Base-by-base conservation (phyloP, 2,888 invertebrate species). In the Scaptomyza polygonia region DNA sequence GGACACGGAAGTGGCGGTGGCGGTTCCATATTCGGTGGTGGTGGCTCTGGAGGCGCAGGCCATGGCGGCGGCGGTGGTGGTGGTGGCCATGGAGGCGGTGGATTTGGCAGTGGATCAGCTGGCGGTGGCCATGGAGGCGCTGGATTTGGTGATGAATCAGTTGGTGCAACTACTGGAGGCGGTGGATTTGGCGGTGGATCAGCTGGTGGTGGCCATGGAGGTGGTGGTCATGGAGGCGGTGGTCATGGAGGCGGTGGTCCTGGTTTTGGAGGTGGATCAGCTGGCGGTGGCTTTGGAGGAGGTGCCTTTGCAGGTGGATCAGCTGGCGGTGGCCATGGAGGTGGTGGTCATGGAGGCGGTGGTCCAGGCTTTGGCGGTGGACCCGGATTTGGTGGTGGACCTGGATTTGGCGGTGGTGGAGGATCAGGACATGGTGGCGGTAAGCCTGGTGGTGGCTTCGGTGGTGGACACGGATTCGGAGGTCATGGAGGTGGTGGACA, bases 401-500 rank as follows among this genome's bases (percentile, higher is more conserved):
- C n/a, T 4, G 61, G 71, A 3, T 43, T 48, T 14, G 62, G 57
- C 7, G 65, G 59, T 5, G 65, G 57, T 25, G 25, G 39, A 36
- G 34, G 34, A 36, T 36, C 14, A 3, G 39, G 39, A 3, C 39
- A 16, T 39, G 39, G 39, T 9, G 39, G 39, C 16, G 39, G 39
- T 5, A 16, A 9, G 4, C 14, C 8, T 39, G 39, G 39, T 1
- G 56, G 55, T 2, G 59, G 47, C 3, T 40, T 53, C 4, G 68
- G 76, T 2, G 59, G 51, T 2, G 65, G 62, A 36, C 16, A 18
- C 3, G 52, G 21, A 3, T 45, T 45, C 1, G 67, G 63, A 3
- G 64, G 58, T 5, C 40, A 16, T 14, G 71, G 59, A 4, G 56
- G 55, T 1, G 64, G 75, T 4, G 61, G 71, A 3, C 47, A 52